phyloP scores from a whole-genome alignment of 2,888 invertebrate species.

The Leucophora obtusa region DNA sequence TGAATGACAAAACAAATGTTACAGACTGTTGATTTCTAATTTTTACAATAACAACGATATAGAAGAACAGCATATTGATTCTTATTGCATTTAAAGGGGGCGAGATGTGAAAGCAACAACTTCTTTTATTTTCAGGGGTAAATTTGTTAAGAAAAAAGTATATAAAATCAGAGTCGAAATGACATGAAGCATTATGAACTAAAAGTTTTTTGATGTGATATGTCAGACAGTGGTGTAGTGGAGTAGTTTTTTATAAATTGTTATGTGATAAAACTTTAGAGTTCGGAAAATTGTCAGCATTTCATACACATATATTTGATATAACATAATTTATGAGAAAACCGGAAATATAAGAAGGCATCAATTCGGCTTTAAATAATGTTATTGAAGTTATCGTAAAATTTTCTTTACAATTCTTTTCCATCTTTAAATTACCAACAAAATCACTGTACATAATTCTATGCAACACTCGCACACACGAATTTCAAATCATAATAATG shows the following conservation, averaged over 20 bases:
- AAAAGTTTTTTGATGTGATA: constrained; percentile 2
- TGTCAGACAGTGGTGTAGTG: neutral
- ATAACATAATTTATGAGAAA: no score
- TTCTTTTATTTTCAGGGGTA: constrained; percentile 1
- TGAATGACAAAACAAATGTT: constrained; percentile 64
- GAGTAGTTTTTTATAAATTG: no score
- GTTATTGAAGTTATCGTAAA: no score
- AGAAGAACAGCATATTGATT: constrained; percentile 44
- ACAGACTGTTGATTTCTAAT: constrained; percentile 67
- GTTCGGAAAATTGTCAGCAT: no score
- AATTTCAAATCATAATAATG: neutral
- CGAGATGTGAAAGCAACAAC: neutral
- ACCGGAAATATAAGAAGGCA: no score
- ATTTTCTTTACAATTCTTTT: no score
- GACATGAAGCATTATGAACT: constrained; percentile 6
- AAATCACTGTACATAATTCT: no score
- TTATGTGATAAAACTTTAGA: no score
- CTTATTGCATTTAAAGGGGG: constrained; percentile 55
- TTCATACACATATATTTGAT: no score
- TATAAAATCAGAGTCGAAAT: neutral
- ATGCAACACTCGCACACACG: no score
- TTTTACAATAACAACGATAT: constrained; percentile 57
- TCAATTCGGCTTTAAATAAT: no score
- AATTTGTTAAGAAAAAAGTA: neutral
- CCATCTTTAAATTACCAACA: no score